Percentiles rank a stretch among this genome's conserved stretches.
Conservation (phyloP, 1,140 invertebrate species). For the Saccostrea echinata region DNA sequence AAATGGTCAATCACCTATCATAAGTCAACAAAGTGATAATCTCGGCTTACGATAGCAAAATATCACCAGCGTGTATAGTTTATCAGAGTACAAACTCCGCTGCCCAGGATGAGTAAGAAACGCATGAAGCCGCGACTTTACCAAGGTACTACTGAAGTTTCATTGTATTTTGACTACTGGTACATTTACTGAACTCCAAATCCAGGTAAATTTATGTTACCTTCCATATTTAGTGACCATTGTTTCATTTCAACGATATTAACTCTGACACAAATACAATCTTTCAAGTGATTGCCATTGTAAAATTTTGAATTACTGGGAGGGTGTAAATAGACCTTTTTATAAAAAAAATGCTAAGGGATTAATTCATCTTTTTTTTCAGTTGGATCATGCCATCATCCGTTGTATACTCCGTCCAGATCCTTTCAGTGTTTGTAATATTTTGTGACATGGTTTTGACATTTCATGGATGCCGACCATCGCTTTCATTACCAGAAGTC, state of each 20-base stretch:
- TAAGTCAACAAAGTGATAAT: constrained; percentile 1
- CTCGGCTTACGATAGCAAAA: background rate
- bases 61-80: background rate
- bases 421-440: background rate
- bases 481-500: background rate
- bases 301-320: too few relatives aligned
- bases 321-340: too few relatives aligned
- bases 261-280: too few relatives aligned
- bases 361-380: too few relatives aligned
- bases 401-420: background rate
- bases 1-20: background rate
- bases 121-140: background rate
- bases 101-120: background rate
- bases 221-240: background rate
- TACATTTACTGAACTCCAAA: background rate
- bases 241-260: too few relatives aligned
- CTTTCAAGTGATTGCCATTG: too few relatives aligned
- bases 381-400: background rate
- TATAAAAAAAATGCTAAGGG: too few relatives aligned
- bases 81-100: constrained; percentile 20
- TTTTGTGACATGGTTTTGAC: background rate
- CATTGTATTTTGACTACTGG: background rate
- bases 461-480: background rate
- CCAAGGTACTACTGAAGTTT: background rate
- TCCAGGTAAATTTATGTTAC: background rate